Evolutionary conservation across 2,797 vertebrate genomes (phyloP), one percentile per base, ranked within the genome.

Genomic region (Glossophaga mutica): DNA sequence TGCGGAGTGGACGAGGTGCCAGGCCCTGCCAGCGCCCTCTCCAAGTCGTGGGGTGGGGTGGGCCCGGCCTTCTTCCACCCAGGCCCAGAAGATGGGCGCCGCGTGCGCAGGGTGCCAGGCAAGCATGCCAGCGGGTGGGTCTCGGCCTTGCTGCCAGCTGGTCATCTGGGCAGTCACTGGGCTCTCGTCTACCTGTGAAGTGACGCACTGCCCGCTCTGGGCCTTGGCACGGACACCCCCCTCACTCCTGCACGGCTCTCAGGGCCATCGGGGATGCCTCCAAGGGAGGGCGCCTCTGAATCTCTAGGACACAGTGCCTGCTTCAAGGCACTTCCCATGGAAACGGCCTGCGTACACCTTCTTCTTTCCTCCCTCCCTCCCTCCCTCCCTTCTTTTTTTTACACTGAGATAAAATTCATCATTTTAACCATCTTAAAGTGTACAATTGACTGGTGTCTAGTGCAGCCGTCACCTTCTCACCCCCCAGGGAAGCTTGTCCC

Each of bases 131-230:
- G 9, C 0, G 16, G 62, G 55, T 8, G 52, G 74, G 10, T 44
- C 79, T 62, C 15, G 0, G 44, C 46, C 48, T 16, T 6, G 32
- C 55, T 46, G 78, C 73, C 32, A 21, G 14, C n/a, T 0, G 12
- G 44, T 26, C 68, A 26, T 65, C 59, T 5, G 21, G 55, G 57
- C 55, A 44, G 87, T 37, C 59, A 8, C 50, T 44, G 82, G 68
- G 50, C 42, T 76, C 78, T 29, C 6, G 62, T 14, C 39, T 68
- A 0, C 11, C 94, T 39, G 8, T 26, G 34, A 29, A 44, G 46
- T 3, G 4, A n/a, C 39, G 29, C 1, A 18, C 2, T 5, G 11
- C 32, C 24, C 10, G 2, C 4, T 15, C 2, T 10, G 29, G 77
- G 50, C 57, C 65, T 26, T 5, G 2, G 67, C 1, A 4, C 12